Percentiles rank a stretch among this genome's conserved stretches.
Conservation (phyloP, 2,797 vertebrate genomes). For the Enteromius anoplus region DNA sequence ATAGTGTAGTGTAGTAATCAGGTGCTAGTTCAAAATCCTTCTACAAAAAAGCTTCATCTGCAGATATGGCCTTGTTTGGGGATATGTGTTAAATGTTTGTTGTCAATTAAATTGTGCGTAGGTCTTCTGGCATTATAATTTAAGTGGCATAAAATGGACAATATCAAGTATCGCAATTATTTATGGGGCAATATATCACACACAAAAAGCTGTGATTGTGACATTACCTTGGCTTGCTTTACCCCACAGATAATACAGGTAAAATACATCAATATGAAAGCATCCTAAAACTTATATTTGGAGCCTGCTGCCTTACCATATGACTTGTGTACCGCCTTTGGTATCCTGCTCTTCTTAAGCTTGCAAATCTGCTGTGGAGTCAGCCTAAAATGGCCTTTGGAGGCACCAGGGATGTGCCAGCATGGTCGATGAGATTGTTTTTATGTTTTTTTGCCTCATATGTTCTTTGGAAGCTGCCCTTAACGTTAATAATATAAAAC, state of each 20-base stretch:
- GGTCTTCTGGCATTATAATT: no score
- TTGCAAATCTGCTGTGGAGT: slow-evolving; percentile 24
- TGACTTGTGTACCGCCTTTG: not conserved
- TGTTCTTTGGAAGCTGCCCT: slow-evolving; percentile 45
- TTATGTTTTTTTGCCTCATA: slow-evolving; percentile 37
- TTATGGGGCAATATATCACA: no score
- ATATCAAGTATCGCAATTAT: no score
- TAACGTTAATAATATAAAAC: slow-evolving; percentile 58
- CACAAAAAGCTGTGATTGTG: no score
- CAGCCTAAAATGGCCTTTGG: slow-evolving; percentile 31
- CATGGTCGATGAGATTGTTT: not conserved
- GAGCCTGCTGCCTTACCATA: slow-evolving; percentile 13
- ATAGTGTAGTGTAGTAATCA: no score
- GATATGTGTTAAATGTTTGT: no score
- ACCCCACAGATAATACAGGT: not conserved
- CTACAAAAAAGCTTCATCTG: no score
- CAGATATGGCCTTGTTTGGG: no score
- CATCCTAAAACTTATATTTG: slow-evolving; percentile 21
- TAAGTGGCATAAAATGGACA: no score
- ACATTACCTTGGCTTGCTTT: not conserved
- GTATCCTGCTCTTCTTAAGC: not conserved
- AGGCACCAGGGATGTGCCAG: slow-evolving; percentile 22
- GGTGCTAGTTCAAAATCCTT: no score
- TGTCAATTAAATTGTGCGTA: no score
- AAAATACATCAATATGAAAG: not conserved